Conservation (phyloP, 1,140 invertebrate species). For the Chionoecetes opilio region DNA sequence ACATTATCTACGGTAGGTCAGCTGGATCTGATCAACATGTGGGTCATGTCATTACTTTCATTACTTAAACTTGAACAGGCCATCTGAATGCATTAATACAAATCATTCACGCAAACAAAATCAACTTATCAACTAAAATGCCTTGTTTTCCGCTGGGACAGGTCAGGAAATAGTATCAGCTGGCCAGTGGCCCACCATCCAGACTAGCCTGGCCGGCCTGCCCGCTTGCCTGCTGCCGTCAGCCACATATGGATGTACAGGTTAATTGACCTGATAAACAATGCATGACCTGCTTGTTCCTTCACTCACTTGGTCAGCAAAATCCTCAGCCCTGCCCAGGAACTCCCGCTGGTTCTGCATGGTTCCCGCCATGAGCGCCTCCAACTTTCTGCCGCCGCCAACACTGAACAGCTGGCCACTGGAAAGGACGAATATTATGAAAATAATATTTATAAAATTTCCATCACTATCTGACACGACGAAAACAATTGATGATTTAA, state of each 20-base stretch:
- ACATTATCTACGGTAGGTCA: not conserved
- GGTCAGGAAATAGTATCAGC: not conserved
- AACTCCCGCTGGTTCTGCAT: slow-evolving; percentile 89
- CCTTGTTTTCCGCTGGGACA: not conserved
- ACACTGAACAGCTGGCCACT: not conserved
- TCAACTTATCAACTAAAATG: not conserved
- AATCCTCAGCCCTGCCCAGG: slow-evolving; percentile 95
- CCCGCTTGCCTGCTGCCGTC: not conserved
- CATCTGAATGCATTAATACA: not conserved
- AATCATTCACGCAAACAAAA: not conserved
- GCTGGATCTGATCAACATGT: not conserved
- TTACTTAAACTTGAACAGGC: not conserved
- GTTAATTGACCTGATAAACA: not conserved
- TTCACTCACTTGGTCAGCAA: slow-evolving; percentile 94
- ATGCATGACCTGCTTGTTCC: not conserved
- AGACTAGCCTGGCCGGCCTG: not conserved
- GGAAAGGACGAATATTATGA: not conserved
- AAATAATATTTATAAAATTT: not conserved
- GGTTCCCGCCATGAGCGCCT: not conserved
- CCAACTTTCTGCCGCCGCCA: not conserved
- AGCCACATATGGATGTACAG: not conserved
- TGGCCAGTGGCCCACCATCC: not conserved
- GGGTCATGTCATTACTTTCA: slow-evolving; percentile 9
- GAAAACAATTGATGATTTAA: not conserved
- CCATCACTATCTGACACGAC: not conserved